Percentiles rank a stretch among this genome's conserved stretches.
These are phyloP conservation scores for Microtus obscurus DNA, from an alignment of 2,797 vertebrate genomes.

Conservation along the genomic window DNA sequence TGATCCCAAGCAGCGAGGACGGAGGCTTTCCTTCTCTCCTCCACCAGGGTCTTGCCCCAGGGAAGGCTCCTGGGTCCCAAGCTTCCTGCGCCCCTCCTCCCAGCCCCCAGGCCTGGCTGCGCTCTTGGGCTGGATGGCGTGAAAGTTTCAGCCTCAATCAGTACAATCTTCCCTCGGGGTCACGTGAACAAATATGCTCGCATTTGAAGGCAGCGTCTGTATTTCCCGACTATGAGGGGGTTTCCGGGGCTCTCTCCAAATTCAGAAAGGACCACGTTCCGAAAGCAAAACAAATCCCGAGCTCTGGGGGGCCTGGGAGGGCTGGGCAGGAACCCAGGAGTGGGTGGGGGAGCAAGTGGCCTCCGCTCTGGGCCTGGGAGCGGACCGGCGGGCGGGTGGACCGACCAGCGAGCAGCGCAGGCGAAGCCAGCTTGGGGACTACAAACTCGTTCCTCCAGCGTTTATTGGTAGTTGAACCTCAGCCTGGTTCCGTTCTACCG, in stretches of 20 bases:
- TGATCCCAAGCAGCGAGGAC: background rate
- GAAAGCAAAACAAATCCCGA: constrained; percentile 87
- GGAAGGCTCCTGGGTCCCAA: constrained; percentile 1
- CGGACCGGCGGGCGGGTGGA: constrained; percentile 72
- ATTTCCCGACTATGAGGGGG: constrained; percentile 96
- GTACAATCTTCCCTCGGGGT: constrained; percentile 92
- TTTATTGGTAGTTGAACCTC: constrained; percentile 99
- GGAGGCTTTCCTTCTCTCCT: constrained; percentile 25
- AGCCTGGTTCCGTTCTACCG: constrained; percentile 97
- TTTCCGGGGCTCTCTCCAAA: constrained; percentile 91
- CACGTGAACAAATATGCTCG: constrained; percentile 99
- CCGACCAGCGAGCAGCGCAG: constrained; percentile 57
- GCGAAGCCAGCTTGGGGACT: constrained; percentile 82
- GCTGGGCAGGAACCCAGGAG: constrained; percentile 82
- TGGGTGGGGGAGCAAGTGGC: constrained; percentile 79
- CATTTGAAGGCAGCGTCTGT: constrained; percentile 97
- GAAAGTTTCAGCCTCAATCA: constrained; percentile 92
- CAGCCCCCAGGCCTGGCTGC: constrained; percentile 75
- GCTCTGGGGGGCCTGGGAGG: constrained; percentile 79
- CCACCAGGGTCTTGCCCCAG: background rate
- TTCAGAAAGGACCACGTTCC: constrained; percentile 88
- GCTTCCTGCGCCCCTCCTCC: constrained; percentile 74
- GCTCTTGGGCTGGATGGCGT: constrained; percentile 88
- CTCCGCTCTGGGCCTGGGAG: constrained; percentile 75
- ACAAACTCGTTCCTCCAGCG: constrained; percentile 91